phyloP scores from a whole-genome alignment of 2,113 vertebrate species.

The Recurvirostra avosetta region DNA sequence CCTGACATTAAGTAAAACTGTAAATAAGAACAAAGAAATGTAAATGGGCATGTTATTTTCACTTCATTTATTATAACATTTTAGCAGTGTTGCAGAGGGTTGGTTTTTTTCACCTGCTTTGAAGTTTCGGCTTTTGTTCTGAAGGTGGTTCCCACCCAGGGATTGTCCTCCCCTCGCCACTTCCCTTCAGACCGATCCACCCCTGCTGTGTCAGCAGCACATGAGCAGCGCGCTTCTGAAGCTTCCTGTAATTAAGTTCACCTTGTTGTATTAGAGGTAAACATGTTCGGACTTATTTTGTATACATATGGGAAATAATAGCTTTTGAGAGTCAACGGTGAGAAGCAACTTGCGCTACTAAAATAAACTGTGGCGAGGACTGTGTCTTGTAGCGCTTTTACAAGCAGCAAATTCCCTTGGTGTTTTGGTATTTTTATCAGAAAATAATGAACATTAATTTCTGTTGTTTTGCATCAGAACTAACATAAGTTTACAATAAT shows the following conservation, averaged over 20 bases:
- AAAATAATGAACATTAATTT: constrained; percentile 51
- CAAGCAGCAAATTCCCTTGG: not conserved
- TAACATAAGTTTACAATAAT: constrained; percentile 1
- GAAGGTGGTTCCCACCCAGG: constrained; percentile 35
- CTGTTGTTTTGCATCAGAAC: constrained; percentile 23
- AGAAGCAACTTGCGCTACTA: not conserved
- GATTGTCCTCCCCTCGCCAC: not conserved
- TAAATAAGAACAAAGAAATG: constrained; percentile 65
- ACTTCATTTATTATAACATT: constrained; percentile 27
- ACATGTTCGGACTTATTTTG: constrained; percentile 50
- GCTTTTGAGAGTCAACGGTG: not conserved
- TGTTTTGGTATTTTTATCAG: not conserved
- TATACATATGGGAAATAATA: constrained; percentile 48
- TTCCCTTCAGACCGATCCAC: not conserved
- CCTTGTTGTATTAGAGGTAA: constrained; percentile 45
- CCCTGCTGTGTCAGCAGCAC: constrained; percentile 53
- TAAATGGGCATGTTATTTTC: constrained; percentile 57
- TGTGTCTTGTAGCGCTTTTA: not conserved
- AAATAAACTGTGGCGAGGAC: constrained; percentile 7
- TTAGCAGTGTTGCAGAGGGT: not conserved
- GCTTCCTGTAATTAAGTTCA: constrained; percentile 50
- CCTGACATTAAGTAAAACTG: constrained; percentile 29
- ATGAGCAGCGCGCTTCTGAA: constrained; percentile 8
- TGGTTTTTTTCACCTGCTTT: not conserved
- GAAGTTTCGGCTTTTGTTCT: constrained; percentile 31